These are phyloP conservation scores for Paralichthys olivaceus DNA, from an alignment of 2,113 vertebrate species.

Conservation along the genomic window DNA sequence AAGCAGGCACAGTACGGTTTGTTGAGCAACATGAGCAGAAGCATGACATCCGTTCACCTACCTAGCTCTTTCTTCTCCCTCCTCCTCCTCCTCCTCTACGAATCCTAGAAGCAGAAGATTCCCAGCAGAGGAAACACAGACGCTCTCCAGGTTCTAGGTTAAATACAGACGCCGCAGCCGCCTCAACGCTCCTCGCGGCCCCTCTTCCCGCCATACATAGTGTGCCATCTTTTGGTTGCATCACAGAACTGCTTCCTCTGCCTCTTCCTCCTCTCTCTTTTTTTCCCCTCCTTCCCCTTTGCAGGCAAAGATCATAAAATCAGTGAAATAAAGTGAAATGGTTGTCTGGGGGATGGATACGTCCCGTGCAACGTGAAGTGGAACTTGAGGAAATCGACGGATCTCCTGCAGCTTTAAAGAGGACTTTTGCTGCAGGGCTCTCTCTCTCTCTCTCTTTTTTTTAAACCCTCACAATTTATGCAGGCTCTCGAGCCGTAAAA, in stretches of 20 bases:
- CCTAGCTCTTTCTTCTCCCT: slow-evolving; percentile 57
- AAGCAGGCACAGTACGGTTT: slow-evolving; percentile 57
- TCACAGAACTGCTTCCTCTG: slow-evolving; percentile 51
- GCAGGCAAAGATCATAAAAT: slow-evolving; percentile 74
- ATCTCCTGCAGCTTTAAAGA: slow-evolving; percentile 69
- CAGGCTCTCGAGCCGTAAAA: slow-evolving; percentile 60
- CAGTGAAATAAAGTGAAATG: slow-evolving; percentile 75
- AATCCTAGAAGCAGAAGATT: slow-evolving; percentile 71
- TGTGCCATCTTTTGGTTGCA: slow-evolving; percentile 82
- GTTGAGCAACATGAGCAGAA: slow-evolving; percentile 67
- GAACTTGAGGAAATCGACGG: slow-evolving; percentile 73
- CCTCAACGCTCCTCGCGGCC: slow-evolving; percentile 25
- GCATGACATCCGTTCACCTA: slow-evolving; percentile 70
- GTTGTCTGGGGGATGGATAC: slow-evolving; percentile 73
- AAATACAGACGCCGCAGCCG: slow-evolving; percentile 72
- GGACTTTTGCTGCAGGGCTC: slow-evolving; percentile 58
- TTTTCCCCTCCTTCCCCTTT: not conserved
- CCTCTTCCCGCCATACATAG: slow-evolving; percentile 73
- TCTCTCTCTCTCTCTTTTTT: not conserved
- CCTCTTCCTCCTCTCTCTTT: not conserved
- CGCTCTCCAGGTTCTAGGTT: slow-evolving; percentile 76
- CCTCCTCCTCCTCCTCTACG: slow-evolving; percentile 47
- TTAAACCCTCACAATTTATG: slow-evolving; percentile 65
- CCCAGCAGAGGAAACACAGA: slow-evolving; percentile 75
- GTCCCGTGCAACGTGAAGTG: slow-evolving; percentile 74